A percentile compares a stretch with the other conserved stretches of the same genome.
Evolutionary conservation across 2,113 vertebrate species (phyloP).

Genomic region (Bubo bubo): DNA sequence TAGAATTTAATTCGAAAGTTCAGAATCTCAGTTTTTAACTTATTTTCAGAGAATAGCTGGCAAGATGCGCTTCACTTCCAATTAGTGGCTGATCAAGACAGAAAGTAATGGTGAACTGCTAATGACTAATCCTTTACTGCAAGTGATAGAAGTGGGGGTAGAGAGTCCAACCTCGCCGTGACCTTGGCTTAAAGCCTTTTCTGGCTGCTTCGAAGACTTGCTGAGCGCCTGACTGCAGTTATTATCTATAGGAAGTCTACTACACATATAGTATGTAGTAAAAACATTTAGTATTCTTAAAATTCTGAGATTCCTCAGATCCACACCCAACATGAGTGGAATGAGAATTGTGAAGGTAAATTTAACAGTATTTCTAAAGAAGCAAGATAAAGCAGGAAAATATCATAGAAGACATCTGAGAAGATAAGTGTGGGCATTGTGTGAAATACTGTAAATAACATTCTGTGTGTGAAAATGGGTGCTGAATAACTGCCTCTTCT

Average conservation of each 20-base stretch:
- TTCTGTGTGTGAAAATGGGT: background rate
- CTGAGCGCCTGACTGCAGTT: background rate
- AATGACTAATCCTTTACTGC: background rate
- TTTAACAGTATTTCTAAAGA: constrained; percentile 24
- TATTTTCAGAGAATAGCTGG: background rate
- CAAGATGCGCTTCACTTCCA: background rate
- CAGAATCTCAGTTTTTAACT: background rate
- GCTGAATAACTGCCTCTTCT: constrained; percentile 24
- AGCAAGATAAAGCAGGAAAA: constrained; percentile 6
- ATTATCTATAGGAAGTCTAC: background rate
- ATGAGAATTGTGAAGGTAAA: constrained; percentile 26
- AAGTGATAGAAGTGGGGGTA: background rate
- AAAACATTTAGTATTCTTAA: background rate
- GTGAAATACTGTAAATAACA: constrained; percentile 30
- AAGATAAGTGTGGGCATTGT: constrained; percentile 29
- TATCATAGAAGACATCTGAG: background rate
- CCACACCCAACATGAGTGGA: background rate
- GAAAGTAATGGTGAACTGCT: background rate
- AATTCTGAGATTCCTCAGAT: background rate
- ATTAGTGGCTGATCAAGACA: background rate
- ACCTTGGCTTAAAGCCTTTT: background rate
- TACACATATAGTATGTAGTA: background rate
- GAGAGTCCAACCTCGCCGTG: background rate
- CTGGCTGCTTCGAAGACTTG: background rate
- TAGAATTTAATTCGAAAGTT: background rate